Evolutionary conservation across 1,140 invertebrate species (phyloP).

Genomic region (Theocolax elegans): DNA sequence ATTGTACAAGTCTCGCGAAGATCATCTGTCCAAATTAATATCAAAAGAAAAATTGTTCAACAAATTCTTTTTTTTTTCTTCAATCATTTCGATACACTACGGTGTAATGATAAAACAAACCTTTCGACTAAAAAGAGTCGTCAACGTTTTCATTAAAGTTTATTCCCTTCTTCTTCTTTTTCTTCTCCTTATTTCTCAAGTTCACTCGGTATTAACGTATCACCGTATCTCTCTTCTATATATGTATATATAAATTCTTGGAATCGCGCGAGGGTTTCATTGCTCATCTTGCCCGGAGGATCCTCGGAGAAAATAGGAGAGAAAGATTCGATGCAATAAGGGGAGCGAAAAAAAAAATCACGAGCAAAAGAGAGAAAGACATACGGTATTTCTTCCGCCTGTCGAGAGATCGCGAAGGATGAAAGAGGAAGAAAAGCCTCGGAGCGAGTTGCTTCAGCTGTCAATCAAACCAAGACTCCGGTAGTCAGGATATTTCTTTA

Average conservation of each 20-base stretch:
- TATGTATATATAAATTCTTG: conserved; percentile 20
- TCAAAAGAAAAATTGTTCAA: no score
- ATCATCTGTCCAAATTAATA: no score
- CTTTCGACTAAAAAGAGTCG: no score
- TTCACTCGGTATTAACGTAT: background rate
- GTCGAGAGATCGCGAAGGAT: background rate
- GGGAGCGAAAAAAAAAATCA: background rate
- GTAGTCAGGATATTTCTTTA: conserved; percentile 16
- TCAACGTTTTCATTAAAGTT: no score
- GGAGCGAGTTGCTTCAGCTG: conserved; percentile 46
- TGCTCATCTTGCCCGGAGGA: conserved; percentile 15
- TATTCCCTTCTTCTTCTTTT: background rate
- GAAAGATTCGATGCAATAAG: conserved; percentile 16
- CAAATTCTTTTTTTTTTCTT: no score
- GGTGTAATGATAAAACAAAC: no score
- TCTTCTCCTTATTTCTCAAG: background rate
- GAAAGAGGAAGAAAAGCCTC: conserved; percentile 17
- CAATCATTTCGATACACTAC: no score
- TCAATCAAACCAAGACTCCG: conserved; percentile 46
- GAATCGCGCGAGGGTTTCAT: conserved; percentile 33
- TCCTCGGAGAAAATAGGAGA: conserved; percentile 12
- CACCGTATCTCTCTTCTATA: background rate
- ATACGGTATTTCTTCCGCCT: background rate
- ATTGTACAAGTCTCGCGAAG: no score
- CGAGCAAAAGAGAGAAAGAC: background rate